A percentile compares a stretch with the other conserved stretches of the same genome.
These are phyloP conservation scores for Micromys minutus DNA, from an alignment of 2,113 vertebrate genomes.

Conservation along the genomic window DNA sequence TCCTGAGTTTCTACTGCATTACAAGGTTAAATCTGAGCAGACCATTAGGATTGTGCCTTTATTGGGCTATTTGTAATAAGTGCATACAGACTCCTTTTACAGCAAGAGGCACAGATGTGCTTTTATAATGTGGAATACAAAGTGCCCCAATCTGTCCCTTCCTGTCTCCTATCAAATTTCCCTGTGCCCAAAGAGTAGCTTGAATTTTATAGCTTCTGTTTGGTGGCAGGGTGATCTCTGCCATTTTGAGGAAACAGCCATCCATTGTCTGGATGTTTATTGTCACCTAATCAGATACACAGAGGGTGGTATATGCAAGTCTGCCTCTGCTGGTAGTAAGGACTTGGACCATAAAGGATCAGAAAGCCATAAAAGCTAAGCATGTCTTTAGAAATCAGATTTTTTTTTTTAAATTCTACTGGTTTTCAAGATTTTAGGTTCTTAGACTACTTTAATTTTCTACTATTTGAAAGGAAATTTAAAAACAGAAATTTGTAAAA, in stretches of 20 bases:
- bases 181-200: neutral
- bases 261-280: accelerated
- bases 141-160: neutral
- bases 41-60: too few species aligned
- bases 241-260: neutral
- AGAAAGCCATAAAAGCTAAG: neutral
- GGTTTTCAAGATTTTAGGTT: neutral
- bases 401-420: neutral
- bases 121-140: neutral
- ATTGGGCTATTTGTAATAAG: neutral
- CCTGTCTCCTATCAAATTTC: neutral
- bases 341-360: neutral
- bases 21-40: neutral
- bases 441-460: neutral
- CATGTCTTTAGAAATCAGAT: neutral
- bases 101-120: neutral
- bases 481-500: neutral
- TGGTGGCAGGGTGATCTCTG: neutral
- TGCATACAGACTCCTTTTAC: neutral
- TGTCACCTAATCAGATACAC: neutral
- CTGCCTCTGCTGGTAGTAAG: neutral
- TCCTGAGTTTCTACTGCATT: neutral
- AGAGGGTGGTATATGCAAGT: accelerated
- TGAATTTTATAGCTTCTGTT: neutral
- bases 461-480: neutral